These are phyloP conservation scores for Eupleurogrammus muticus DNA, from an alignment of 2,797 vertebrate genomes.

Conservation along the genomic window DNA sequence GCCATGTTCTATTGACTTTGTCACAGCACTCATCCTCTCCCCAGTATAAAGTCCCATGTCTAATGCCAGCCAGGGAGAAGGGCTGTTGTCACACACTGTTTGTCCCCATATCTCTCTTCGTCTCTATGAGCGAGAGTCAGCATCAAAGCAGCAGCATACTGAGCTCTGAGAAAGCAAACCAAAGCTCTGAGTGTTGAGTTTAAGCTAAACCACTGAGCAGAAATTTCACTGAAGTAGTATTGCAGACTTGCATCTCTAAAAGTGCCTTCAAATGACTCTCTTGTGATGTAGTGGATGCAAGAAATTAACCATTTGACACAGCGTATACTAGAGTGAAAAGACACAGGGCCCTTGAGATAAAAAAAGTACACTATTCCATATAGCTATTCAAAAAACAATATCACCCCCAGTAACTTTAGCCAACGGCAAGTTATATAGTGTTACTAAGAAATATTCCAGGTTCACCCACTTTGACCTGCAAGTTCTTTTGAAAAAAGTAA, in stretches of 20 bases:
- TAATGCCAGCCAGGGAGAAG: constrained; percentile 72
- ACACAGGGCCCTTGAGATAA: not conserved
- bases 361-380: constrained; percentile 14
- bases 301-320: constrained; percentile 54
- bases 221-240: constrained; percentile 69
- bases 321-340: constrained; percentile 22
- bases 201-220: constrained; percentile 64
- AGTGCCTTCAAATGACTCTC: constrained; percentile 55
- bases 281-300: constrained; percentile 53
- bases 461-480: not conserved
- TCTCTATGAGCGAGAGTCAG: constrained; percentile 71
- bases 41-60: constrained; percentile 75
- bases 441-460: not conserved
- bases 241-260: constrained; percentile 55
- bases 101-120: constrained; percentile 68
- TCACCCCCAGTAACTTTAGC: not conserved
- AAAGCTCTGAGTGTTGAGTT: constrained; percentile 66
- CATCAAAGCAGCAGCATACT: constrained; percentile 77
- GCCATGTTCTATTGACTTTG: constrained; percentile 81
- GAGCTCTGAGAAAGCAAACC: constrained; percentile 68
- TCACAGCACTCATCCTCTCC: constrained; percentile 78
- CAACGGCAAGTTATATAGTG: not conserved
- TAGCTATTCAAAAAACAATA: constrained; percentile 7
- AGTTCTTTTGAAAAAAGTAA: not conserved
- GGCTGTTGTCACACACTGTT: constrained; percentile 75